Conservation (phyloP, 2,888 invertebrate genomes). For the Trissonchulus sp. region DNA sequence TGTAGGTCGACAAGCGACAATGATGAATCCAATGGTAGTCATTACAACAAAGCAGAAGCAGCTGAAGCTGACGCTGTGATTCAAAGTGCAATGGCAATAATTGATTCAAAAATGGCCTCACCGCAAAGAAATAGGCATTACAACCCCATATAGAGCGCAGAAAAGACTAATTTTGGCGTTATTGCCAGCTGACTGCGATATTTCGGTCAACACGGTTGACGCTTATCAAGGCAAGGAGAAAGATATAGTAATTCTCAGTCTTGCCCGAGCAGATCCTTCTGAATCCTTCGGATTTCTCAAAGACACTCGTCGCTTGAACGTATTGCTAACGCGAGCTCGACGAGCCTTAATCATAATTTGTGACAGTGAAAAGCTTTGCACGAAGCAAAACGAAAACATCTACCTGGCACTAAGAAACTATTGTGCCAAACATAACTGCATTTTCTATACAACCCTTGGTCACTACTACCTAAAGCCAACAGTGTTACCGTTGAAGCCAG, state of each 20-base stretch:
- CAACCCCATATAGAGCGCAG: conserved; percentile 1
- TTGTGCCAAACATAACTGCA: neutral
- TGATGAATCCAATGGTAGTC: neutral
- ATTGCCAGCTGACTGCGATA: neutral
- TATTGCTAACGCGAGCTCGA: neutral
- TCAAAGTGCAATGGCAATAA: neutral
- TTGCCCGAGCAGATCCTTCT: neutral
- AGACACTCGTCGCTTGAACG: conserved; percentile 7
- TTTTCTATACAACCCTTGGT: neutral
- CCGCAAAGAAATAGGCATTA: no score
- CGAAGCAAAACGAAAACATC: conserved; percentile 2
- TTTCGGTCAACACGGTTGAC: conserved; percentile 1
- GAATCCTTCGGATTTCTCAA: neutral
- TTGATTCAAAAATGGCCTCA: no score
- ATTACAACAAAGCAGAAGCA: neutral
- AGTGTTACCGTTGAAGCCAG: no score
- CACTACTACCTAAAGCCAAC: no score
- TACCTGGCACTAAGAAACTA: neutral
- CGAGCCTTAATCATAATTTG: neutral
- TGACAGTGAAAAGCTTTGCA: neutral
- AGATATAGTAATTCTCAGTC: conserved; percentile 6
- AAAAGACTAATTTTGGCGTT: neutral
- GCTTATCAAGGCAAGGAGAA: conserved; percentile 1
- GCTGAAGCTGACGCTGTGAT: conserved; percentile 5
- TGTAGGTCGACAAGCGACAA: neutral